Conservation (phyloP, 2,888 invertebrate genomes). For the Sesamia inferens region DNA sequence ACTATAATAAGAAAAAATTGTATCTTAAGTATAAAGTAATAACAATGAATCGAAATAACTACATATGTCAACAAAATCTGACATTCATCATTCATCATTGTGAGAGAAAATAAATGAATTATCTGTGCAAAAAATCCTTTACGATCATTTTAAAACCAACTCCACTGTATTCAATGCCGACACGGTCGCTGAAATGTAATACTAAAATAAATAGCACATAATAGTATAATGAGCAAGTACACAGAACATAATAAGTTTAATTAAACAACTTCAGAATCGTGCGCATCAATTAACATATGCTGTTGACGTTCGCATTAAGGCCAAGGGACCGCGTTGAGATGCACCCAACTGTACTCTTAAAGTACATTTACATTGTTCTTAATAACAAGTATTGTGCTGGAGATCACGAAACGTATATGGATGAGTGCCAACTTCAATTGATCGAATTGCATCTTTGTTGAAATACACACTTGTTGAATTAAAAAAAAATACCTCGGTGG, state of each 20-base stretch:
- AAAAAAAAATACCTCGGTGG: not conserved
- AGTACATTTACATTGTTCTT: slow-evolving; percentile 47
- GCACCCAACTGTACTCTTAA: slow-evolving; percentile 51
- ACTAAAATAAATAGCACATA: slow-evolving; percentile 14
- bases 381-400: slow-evolving; percentile 39
- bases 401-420: slow-evolving; percentile 33
- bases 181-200: slow-evolving; percentile 20
- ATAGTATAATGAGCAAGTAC: slow-evolving; percentile 34
- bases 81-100: too few species aligned
- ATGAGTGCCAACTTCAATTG: slow-evolving; percentile 4
- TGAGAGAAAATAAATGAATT: too few species aligned
- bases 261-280: slow-evolving; percentile 62
- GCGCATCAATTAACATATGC: slow-evolving; percentile 65
- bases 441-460: not conserved
- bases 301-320: slow-evolving; percentile 76
- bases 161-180: not conserved
- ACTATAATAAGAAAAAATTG: too few species aligned
- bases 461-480: not conserved
- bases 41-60: not conserved
- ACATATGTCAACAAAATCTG: too few species aligned
- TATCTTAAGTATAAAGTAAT: not conserved
- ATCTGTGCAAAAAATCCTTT: not conserved
- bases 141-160: not conserved
- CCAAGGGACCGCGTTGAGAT: slow-evolving; percentile 71
- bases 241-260: slow-evolving; percentile 55